Conservation (phyloP, 2,888 invertebrate genomes). For the Platycheirus albimanus region DNA sequence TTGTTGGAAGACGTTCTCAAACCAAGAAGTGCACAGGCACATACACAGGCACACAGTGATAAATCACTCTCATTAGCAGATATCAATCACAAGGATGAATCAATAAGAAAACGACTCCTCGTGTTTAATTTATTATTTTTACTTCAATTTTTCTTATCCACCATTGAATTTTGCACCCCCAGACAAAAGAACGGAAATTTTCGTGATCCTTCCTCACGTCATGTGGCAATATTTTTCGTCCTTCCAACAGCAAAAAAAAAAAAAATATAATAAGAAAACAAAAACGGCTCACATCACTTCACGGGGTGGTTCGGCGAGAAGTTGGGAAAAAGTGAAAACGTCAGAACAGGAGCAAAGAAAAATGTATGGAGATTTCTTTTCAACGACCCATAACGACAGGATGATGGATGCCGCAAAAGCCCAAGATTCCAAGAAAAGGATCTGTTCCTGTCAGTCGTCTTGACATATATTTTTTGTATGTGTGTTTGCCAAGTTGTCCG, state of each 20-base stretch:
- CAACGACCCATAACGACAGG: conserved; percentile 74
- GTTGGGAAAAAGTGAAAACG: conserved; percentile 68
- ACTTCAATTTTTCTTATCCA: conserved; percentile 68
- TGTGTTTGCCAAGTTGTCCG: conserved; percentile 42
- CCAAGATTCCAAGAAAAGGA: conserved; percentile 74
- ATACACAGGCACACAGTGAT: conserved; percentile 61
- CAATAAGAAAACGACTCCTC: conserved; percentile 74
- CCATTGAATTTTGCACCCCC: conserved; percentile 68
- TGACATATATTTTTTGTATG: conserved; percentile 62
- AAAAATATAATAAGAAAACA: conserved; percentile 25
- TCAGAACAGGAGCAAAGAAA: conserved; percentile 70
- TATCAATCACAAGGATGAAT: conserved; percentile 74
- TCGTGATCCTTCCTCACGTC: conserved; percentile 68
- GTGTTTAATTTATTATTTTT: conserved; percentile 73
- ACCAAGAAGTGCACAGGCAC: no score
- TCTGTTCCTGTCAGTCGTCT: conserved; percentile 74
- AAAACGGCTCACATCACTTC: neutral
- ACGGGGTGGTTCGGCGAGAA: conserved; percentile 14
- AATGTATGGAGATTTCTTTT: conserved; percentile 74
- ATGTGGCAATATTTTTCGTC: conserved; percentile 57
- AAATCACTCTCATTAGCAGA: conserved; percentile 74
- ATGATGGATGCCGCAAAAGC: conserved; percentile 74
- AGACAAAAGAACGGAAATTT: conserved; percentile 68
- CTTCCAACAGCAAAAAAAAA: conserved; percentile 20
- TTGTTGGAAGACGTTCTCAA: conserved; percentile 3